Conservation (phyloP, 2,888 invertebrate genomes). For the Halictus ligatus region DNA sequence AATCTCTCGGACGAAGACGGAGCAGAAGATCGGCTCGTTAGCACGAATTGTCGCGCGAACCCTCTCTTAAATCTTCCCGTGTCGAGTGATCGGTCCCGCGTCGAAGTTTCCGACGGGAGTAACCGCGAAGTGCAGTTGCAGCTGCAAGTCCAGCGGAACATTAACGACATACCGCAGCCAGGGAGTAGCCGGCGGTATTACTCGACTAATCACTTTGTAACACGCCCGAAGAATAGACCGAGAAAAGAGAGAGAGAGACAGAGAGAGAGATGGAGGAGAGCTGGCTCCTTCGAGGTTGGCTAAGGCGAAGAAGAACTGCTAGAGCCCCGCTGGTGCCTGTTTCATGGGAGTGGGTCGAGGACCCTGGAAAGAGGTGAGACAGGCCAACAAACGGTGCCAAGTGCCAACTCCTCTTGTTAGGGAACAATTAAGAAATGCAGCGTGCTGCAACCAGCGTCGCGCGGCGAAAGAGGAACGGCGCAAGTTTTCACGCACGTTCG, state of each 20-base stretch:
- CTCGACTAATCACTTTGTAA: slow-evolving; percentile 81
- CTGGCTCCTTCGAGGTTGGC: slow-evolving; percentile 62
- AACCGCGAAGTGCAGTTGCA: slow-evolving; percentile 65
- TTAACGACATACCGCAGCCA: slow-evolving; percentile 68
- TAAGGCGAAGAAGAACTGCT: slow-evolving; percentile 51
- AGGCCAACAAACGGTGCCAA: slow-evolving; percentile 77
- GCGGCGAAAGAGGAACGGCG: slow-evolving; percentile 48
- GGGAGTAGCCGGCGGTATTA: slow-evolving; percentile 71
- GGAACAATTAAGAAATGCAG: slow-evolving; percentile 82
- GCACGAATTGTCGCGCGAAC: background rate
- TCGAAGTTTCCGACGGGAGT: slow-evolving; percentile 60
- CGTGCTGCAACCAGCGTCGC: slow-evolving; percentile 70
- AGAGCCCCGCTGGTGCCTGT: slow-evolving; percentile 49
- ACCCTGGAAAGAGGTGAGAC: slow-evolving; percentile 67
- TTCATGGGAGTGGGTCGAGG: slow-evolving; percentile 70
- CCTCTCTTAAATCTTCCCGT: slow-evolving; percentile 27
- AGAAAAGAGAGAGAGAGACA: slow-evolving; percentile 40
- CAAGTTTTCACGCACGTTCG: slow-evolving; percentile 63
- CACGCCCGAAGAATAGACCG: slow-evolving; percentile 63
- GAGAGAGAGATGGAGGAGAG: background rate
- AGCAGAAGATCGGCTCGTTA: slow-evolving; percentile 9
- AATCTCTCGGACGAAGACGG: background rate
- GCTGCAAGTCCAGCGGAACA: slow-evolving; percentile 62
- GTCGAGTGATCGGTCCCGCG: slow-evolving; percentile 41
- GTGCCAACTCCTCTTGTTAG: slow-evolving; percentile 81